A percentile compares a stretch with the other conserved stretches of the same genome.
phyloP scores from a whole-genome alignment of 2,888 invertebrate species.

The Ophion slaviceki region DNA sequence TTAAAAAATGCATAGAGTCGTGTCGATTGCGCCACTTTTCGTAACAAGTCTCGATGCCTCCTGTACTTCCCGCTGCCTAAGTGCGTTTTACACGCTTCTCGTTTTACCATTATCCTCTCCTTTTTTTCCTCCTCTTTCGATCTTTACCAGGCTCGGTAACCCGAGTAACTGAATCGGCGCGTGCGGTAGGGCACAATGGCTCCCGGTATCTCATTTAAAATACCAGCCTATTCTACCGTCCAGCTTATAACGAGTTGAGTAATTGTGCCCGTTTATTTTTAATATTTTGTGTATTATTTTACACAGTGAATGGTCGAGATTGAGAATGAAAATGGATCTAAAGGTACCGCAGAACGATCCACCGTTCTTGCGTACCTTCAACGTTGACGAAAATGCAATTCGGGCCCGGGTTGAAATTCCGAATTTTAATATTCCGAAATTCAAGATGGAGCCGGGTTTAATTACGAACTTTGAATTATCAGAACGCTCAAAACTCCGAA shows the following conservation, averaged over 20 bases:
- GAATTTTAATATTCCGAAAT: too few relatives aligned
- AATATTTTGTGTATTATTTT: conserved; percentile 20
- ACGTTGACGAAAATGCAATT: neutral
- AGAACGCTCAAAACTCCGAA: too few relatives aligned
- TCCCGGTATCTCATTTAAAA: conserved; percentile 47
- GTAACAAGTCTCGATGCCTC: neutral
- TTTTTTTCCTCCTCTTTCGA: conserved; percentile 57
- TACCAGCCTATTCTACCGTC: conserved; percentile 14
- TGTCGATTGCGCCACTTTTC: neutral
- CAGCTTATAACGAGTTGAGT: conserved; percentile 59
- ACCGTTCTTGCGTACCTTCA: neutral
- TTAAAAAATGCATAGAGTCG: too few relatives aligned
- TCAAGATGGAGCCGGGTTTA: too few relatives aligned
- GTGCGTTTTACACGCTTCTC: conserved; percentile 2
- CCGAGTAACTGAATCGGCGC: conserved; percentile 72
- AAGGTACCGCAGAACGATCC: neutral
- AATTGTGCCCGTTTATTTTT: conserved; percentile 32
- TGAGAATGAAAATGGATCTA: neutral
- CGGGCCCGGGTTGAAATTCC: too few relatives aligned
- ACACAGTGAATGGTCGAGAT: neutral
- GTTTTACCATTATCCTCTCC: conserved; percentile 45
- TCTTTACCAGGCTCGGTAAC: conserved; percentile 60
- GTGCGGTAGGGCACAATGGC: conserved; percentile 63
- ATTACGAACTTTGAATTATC: too few relatives aligned
- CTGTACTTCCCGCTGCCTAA: neutral